phyloP scores from a whole-genome alignment of 2,113 vertebrate species.

The Smithornis capensis region DNA sequence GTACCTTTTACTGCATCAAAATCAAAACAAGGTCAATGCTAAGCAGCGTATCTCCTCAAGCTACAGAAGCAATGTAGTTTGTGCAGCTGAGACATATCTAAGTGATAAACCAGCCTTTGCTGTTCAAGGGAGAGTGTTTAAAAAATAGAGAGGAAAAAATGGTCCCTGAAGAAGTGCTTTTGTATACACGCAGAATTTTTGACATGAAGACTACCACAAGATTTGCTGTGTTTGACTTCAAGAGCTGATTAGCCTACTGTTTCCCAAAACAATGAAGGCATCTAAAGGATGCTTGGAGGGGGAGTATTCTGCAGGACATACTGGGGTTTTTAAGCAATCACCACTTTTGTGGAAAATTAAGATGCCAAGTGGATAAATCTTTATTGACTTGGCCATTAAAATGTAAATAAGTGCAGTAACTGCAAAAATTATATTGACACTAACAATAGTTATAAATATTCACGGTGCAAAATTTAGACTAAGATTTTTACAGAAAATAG shows the following conservation, averaged over 20 bases:
- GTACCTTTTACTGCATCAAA: not conserved
- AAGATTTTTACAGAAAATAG: slow-evolving; percentile 42
- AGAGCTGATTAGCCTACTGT: not conserved
- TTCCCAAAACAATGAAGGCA: not conserved
- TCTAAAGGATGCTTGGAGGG: not conserved
- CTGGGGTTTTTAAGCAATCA: not conserved
- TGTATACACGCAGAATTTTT: not conserved
- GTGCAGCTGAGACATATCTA: not conserved
- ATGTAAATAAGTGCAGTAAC: slow-evolving; percentile 48
- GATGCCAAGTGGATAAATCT: slow-evolving; percentile 51
- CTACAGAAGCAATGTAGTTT: not conserved
- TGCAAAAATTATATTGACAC: slow-evolving; percentile 39
- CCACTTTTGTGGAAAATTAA: slow-evolving; percentile 26
- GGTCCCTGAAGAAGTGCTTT: not conserved
- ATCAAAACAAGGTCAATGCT: not conserved
- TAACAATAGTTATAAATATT: slow-evolving; percentile 50
- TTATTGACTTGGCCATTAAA: slow-evolving; percentile 61
- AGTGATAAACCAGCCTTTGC: not conserved
- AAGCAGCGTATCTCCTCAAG: not conserved
- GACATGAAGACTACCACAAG: not conserved
- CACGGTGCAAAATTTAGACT: slow-evolving; percentile 34
- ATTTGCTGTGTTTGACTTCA: slow-evolving; percentile 4
- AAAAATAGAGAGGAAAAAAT: not conserved
- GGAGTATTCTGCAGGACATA: not conserved
- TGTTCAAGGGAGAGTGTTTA: not conserved